Percentiles rank a stretch among this genome's conserved stretches.
Conservation (phyloP, 2,797 vertebrate species). For the Gallirallus australis region DNA sequence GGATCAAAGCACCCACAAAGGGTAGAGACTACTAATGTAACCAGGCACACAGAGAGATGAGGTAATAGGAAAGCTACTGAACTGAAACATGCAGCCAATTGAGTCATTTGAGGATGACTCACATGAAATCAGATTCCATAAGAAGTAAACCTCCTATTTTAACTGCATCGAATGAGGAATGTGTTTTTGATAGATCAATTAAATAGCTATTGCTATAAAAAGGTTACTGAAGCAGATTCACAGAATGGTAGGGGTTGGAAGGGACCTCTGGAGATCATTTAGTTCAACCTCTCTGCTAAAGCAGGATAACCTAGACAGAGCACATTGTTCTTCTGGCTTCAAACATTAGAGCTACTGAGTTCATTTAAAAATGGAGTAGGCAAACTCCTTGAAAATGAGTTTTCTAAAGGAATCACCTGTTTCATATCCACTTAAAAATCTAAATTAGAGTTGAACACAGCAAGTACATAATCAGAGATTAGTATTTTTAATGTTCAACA, state of each 20-base stretch:
- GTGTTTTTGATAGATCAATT: neutral
- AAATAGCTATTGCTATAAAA: neutral
- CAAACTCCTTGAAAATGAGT: neutral
- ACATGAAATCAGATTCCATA: neutral
- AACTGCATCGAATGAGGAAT: neutral
- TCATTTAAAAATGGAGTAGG: neutral
- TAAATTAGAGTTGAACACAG: neutral
- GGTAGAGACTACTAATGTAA: neutral
- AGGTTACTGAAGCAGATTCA: neutral
- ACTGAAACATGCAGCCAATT: neutral
- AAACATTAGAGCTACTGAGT: neutral
- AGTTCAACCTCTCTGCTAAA: too few relatives aligned
- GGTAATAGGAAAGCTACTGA: neutral
- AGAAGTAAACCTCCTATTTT: neutral
- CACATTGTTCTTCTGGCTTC: neutral
- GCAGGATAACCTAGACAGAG: too few relatives aligned
- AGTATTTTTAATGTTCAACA: neutral
- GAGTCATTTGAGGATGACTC: constrained; percentile 15
- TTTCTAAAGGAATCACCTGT: neutral
- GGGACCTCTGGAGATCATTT: too few relatives aligned
- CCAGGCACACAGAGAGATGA: neutral
- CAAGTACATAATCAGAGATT: neutral
- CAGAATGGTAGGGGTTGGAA: too few relatives aligned
- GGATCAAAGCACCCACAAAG: neutral
- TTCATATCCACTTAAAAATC: neutral